phyloP scores from a whole-genome alignment of 2,888 invertebrate species.

The Lamproptera curius region DNA sequence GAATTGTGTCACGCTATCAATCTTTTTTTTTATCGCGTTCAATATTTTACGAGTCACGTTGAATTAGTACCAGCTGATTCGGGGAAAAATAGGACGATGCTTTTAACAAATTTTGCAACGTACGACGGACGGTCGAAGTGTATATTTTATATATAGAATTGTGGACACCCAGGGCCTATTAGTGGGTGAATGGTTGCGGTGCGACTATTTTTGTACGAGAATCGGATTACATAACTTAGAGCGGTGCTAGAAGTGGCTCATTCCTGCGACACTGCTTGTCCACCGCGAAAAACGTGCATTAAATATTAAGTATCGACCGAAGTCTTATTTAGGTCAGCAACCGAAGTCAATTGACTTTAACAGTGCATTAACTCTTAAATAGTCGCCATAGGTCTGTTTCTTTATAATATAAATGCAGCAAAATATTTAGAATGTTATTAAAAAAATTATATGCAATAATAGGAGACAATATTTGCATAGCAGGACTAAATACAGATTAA shows the following conservation, averaged over 20 bases:
- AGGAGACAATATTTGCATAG: too few species aligned
- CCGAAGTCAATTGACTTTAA: too few species aligned
- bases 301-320: background rate
- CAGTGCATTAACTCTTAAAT: too few species aligned
- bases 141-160: constrained; percentile 32
- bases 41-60: background rate
- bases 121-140: too few species aligned
- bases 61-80: background rate
- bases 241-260: constrained; percentile 7
- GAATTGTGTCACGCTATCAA: constrained; percentile 1
- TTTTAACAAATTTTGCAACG: background rate
- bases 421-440: too few species aligned
- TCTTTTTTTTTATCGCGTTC: background rate
- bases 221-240: constrained; percentile 25
- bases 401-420: too few species aligned
- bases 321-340: too few species aligned
- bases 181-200: constrained; percentile 39
- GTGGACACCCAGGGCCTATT: constrained; percentile 33
- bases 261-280: constrained; percentile 4
- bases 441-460: too few species aligned
- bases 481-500: too few species aligned
- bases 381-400: too few species aligned
- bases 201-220: constrained; percentile 43
- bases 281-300: background rate
- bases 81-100: background rate